Base-by-base conservation (phyloP, 2,113 vertebrate genomes). In the Willisornis vidua region DNA sequence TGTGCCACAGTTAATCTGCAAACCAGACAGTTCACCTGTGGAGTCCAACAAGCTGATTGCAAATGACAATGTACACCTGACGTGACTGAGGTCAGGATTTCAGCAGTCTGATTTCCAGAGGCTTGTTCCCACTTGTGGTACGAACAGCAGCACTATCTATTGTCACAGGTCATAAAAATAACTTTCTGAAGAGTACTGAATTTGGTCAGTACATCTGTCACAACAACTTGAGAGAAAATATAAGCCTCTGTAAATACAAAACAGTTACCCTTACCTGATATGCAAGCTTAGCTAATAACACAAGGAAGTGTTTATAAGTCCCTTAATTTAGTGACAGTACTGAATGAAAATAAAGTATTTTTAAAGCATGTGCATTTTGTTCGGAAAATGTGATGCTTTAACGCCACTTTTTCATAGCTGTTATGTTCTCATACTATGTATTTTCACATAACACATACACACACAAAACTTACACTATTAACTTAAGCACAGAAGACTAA, bases 391-490 rank as follows among this genome's bases (percentile, higher is more conserved):
- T 25, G 55, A 86, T 93, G 74, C 25, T 83, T 91, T 79, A 78
- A 55, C 5, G 57, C 6, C 31, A 48, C 28, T 93, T 65, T 78
- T 65, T 37, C 28, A 48, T 12, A 54, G 13, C 31, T 74, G 5
- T 46, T 92, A 65, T 6, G 7, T 33, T 33, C 35, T 70, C 8
- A 24, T 19, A 88, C 12, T 46, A 87, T 10, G 8, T 54, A 76
- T 81, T 91, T 96, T 78, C 71, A 87, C n/a, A n/a, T 35, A 78
- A 94, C 85, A 94, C 41, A 77, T 26, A 95, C 26, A 90, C 19
- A 4, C 49, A 95, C 39, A n/a, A 75, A 92, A 59, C 71, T 35
- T 46, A 75, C 39, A 92, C 35, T 84, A 57, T 70, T 13, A 93
- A 41, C 26, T 82, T 61, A 70, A 73, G 75, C 51, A 82, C 29